phyloP scores from a whole-genome alignment of 2,113 vertebrate genomes.

The Phainopepla nitens region DNA sequence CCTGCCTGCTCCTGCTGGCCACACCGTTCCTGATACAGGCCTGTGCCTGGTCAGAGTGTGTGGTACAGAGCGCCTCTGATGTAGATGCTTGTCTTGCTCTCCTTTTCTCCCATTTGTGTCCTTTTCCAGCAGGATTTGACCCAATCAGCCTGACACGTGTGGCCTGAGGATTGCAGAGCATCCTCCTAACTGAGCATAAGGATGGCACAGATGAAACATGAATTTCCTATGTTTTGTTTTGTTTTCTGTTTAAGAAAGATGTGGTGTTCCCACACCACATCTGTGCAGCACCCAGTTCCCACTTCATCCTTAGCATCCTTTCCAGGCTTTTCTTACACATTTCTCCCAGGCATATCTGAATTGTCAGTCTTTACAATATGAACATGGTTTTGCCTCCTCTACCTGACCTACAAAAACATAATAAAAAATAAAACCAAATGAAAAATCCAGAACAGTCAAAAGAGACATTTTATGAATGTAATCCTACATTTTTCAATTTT shows the following conservation, averaged over 20 bases:
- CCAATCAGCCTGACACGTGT: rapidly evolving
- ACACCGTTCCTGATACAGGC: no score
- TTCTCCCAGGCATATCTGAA: neutral
- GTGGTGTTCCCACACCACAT: neutral
- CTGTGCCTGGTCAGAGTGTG: neutral
- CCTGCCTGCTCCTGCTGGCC: no score
- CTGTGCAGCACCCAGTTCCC: neutral
- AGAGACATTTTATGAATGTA: neutral
- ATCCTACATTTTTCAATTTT: neutral
- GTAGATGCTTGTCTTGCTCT: neutral
- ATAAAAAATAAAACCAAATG: neutral
- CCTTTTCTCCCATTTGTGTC: neutral
- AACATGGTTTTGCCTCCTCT: neutral
- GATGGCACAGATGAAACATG: neutral
- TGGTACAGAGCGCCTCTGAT: neutral
- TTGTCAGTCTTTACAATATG: neutral
- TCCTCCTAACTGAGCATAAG: neutral
- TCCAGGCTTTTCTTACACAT: neutral
- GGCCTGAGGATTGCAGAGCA: neutral
- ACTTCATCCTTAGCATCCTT: neutral
- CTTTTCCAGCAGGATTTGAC: neutral
- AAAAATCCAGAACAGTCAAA: neutral
- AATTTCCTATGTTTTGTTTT: neutral
- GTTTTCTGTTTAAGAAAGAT: neutral
- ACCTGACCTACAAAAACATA: neutral